These are phyloP conservation scores for Forbesichthys papilliferus DNA, from an alignment of 2,113 vertebrate species.

Conservation along the genomic window DNA sequence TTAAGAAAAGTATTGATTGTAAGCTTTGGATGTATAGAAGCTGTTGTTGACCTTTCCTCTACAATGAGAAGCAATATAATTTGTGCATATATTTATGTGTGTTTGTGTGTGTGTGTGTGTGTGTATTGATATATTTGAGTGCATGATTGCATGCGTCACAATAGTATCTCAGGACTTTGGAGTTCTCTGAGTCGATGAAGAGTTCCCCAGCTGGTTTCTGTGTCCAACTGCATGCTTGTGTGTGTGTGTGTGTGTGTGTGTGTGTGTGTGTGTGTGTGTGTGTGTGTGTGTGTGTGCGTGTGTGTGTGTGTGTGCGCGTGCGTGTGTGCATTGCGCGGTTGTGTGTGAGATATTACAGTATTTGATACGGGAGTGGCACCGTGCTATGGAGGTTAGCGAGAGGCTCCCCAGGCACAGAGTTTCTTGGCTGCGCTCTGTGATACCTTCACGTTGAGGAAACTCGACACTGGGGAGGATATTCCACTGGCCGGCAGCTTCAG, in stretches of 20 bases:
- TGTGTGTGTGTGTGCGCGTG: conserved; percentile 18
- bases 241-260: conserved; percentile 15
- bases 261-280: conserved; percentile 15
- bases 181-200: conserved; percentile 33
- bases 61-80: conserved; percentile 19
- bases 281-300: conserved; percentile 11
- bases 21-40: conserved; percentile 8
- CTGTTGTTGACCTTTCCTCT: conserved; percentile 41
- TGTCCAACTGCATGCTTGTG: conserved; percentile 24
- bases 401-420: conserved; percentile 48
- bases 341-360: conserved; percentile 27
- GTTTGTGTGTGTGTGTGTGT: conserved; percentile 13
- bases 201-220: conserved; percentile 52
- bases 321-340: neutral
- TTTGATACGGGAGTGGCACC: conserved; percentile 47
- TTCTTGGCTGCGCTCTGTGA: conserved; percentile 63
- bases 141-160: neutral
- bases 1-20: neutral
- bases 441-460: conserved; percentile 61
- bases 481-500: conserved; percentile 54
- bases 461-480: conserved; percentile 66
- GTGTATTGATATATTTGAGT: conserved; percentile 8
- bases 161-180: conserved; percentile 30
- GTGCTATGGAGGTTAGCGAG: conserved; percentile 4
- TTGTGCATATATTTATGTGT: conserved; percentile 2